A percentile compares a stretch with the other conserved stretches of the same genome.
phyloP scores from a whole-genome alignment of 2,888 invertebrate genomes.

The Poecilobothrus nobilitatus region DNA sequence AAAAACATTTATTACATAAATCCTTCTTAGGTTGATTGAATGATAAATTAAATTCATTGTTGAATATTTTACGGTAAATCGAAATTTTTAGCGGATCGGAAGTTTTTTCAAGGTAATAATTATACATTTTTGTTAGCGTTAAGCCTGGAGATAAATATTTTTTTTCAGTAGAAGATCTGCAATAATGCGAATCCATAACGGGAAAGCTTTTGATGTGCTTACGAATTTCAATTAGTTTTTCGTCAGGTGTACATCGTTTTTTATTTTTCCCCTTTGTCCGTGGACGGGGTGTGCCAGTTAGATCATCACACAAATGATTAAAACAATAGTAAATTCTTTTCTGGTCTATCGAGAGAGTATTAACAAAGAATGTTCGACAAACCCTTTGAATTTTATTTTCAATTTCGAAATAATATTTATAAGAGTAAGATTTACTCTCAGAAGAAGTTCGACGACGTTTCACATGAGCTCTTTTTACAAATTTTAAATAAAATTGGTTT shows the following conservation, averaged over 20 bases:
- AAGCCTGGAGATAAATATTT: too few relatives aligned
- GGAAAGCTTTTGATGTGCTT: neutral
- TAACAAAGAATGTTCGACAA: neutral
- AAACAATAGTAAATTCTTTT: neutral
- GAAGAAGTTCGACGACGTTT: neutral
- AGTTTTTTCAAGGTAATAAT: neutral
- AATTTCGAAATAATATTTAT: constrained; percentile 9
- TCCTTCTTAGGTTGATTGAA: constrained; percentile 9
- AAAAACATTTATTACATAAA: constrained; percentile 12
- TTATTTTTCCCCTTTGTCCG: neutral
- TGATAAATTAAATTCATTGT: constrained; percentile 12
- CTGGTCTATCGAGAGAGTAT: neutral
- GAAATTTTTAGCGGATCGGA: neutral
- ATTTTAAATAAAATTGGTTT: neutral
- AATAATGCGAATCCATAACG: too few relatives aligned
- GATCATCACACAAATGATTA: neutral
- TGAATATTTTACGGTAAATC: neutral
- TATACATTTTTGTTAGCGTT: neutral
- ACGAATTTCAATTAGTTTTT: neutral
- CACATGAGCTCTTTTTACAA: neutral
- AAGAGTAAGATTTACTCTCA: neutral
- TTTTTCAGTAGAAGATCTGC: too few relatives aligned
- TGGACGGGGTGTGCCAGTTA: neutral
- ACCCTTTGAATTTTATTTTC: too few relatives aligned
- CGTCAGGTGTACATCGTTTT: neutral